phyloP scores from a whole-genome alignment of 1,140 invertebrate species.

The Halictus rubicundus region DNA sequence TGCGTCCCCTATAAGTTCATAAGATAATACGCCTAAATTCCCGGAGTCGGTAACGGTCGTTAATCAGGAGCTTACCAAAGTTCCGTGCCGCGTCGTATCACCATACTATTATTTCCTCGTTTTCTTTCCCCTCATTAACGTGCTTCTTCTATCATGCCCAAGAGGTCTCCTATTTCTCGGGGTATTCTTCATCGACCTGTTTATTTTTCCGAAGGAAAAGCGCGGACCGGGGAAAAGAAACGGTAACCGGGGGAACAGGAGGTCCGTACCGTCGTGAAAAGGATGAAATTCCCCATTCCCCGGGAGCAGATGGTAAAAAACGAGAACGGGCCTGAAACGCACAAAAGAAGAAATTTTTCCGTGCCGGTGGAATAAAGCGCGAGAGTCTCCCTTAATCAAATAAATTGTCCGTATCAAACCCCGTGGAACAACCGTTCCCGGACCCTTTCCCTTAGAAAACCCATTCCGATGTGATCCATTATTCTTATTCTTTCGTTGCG shows the following conservation, averaged over 20 bases:
- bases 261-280: too few species aligned
- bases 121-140: not conserved
- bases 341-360: not conserved
- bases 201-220: not conserved
- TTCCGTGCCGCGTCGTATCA: not conserved
- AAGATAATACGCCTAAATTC: too few species aligned
- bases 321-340: not conserved
- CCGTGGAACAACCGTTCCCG: not conserved
- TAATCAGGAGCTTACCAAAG: too few species aligned
- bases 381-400: not conserved
- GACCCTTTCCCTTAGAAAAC: not conserved
- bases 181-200: not conserved
- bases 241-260: too few species aligned
- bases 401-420: slow-evolving; percentile 3
- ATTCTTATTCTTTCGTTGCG: not conserved
- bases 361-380: not conserved
- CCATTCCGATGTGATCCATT: not conserved
- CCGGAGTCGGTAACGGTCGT: too few species aligned
- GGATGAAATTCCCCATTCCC: not conserved
- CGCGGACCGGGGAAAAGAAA: not conserved
- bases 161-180: not conserved
- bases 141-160: not conserved
- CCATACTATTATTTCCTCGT: not conserved
- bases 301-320: not conserved
- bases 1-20: too few species aligned